These are phyloP conservation scores for Micronisus gabar DNA, from an alignment of 2,113 vertebrate genomes.

Conservation along the genomic window DNA sequence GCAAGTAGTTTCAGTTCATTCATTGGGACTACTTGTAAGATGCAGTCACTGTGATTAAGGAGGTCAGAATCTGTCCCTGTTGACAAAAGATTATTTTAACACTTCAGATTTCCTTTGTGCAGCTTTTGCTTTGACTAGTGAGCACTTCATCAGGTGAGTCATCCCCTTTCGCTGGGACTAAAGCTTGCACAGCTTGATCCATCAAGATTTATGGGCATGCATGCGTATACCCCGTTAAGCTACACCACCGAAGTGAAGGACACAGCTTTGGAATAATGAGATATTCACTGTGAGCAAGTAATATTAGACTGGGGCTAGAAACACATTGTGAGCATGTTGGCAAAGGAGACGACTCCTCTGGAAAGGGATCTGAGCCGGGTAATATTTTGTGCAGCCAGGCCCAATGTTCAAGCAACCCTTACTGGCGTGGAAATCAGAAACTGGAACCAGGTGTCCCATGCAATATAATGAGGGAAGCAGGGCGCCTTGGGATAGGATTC, in stretches of 20 bases:
- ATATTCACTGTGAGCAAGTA: neutral
- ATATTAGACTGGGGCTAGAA: neutral
- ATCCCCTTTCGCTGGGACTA: constrained; percentile 13
- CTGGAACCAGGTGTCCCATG: neutral
- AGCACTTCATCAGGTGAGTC: constrained; percentile 53
- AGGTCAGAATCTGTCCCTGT: constrained; percentile 12
- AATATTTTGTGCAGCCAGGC: neutral
- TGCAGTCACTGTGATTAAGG: neutral
- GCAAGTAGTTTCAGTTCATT: neutral
- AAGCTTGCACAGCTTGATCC: constrained; percentile 42
- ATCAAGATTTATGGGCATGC: constrained; percentile 2
- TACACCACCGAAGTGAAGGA: neutral
- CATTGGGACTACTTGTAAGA: neutral
- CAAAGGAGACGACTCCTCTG: neutral
- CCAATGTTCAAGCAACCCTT: neutral
- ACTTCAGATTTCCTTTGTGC: constrained; percentile 12
- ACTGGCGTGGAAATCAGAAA: neutral
- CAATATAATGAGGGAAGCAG: neutral
- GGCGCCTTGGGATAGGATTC: neutral
- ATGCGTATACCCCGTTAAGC: neutral
- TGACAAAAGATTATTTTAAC: constrained; percentile 20
- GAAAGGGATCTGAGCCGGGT: neutral
- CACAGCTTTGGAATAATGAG: constrained; percentile 14
- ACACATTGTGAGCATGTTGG: neutral
- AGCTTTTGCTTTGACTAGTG: neutral